Evolutionary conservation across 2,113 vertebrate species (phyloP).

Genomic region (Actenoides hombroni): DNA sequence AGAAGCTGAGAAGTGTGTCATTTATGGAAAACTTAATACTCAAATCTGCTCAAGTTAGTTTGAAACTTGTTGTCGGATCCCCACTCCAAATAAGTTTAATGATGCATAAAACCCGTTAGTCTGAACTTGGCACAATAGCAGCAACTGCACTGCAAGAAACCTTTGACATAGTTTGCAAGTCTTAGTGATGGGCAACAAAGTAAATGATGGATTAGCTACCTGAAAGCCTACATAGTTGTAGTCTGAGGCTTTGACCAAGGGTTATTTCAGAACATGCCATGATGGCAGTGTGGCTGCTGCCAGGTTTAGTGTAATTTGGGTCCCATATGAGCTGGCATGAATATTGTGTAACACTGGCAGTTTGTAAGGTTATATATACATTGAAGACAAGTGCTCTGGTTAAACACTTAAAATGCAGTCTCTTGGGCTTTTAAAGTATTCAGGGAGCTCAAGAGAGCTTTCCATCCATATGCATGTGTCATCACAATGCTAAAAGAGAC

Average conservation of each 20-base stretch:
- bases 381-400: conserved; percentile 32
- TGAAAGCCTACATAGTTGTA: neutral
- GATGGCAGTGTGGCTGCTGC: conserved; percentile 39
- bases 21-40: conserved; percentile 65
- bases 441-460: neutral
- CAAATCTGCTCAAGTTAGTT: conserved; percentile 52
- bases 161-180: conserved; percentile 24
- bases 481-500: neutral
- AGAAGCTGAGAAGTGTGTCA: conserved; percentile 41
- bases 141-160: conserved; percentile 58
- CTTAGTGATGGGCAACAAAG: conserved; percentile 45
- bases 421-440: conserved; percentile 21
- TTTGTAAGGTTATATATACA: conserved; percentile 32
- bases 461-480: neutral
- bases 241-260: conserved; percentile 26
- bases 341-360: conserved; percentile 27
- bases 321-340: conserved; percentile 24
- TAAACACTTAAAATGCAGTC: conserved; percentile 37
- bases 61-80: conserved; percentile 60
- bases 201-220: conserved; percentile 39
- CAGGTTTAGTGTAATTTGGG: conserved; percentile 28
- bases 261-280: conserved; percentile 50
- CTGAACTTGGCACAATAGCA: conserved; percentile 35
- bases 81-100: conserved; percentile 49
- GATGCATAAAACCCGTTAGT: conserved; percentile 62